Evolutionary conservation across 2,888 invertebrate species (phyloP), one percentile per base, ranked within the genome.

Genomic region (Nasonovia ribisnigri): DNA sequence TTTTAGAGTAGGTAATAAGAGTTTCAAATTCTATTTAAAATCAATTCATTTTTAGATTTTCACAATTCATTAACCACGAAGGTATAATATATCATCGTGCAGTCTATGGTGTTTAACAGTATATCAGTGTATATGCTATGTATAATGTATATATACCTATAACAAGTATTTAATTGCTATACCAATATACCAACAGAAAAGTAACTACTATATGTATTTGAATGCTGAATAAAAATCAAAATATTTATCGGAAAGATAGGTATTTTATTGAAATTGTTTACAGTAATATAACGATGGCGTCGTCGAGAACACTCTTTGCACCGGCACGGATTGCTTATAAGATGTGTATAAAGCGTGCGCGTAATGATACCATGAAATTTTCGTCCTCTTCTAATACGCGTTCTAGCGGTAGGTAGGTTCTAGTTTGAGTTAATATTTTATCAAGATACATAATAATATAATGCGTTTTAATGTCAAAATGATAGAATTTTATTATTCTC

Each of bases 401-500:
- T 6, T 36, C 54, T 54, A 26, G n/a, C n/a, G 6, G 54, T 57
- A 8, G 26, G 8, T 57, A 8, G 36, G 36, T 24, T 13, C 77
- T n/a, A 77, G 54, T 54, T 24, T 6, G 26, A 57, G 57, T 77
- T 77, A 77, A 77, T 77, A 36, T 77, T 77, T 77, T 77, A 77
- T 77, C 20, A 8, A 36, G 77, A 36, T 77, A 77, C 77, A 77
- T 77, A 77, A 77, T 77, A 36, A 77, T 77, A 36, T 77, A 77
- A 77, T 77, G 36, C 20, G 77, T 77, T 77, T 77, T 77, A 77
- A 77, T 36, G 36, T 36, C 77, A 20, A 77, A 77, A 77, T 77
- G 20, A 77, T 77, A 36, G 77, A 77, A 77, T 77, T 77, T 77
- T 77, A 77, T 77, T 36, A 77, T 77, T 77, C 77, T 77, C 77